Evolutionary conservation across 2,888 invertebrate species (phyloP), one percentile per base, ranked within the genome.

Genomic region (Tipula confusa): DNA sequence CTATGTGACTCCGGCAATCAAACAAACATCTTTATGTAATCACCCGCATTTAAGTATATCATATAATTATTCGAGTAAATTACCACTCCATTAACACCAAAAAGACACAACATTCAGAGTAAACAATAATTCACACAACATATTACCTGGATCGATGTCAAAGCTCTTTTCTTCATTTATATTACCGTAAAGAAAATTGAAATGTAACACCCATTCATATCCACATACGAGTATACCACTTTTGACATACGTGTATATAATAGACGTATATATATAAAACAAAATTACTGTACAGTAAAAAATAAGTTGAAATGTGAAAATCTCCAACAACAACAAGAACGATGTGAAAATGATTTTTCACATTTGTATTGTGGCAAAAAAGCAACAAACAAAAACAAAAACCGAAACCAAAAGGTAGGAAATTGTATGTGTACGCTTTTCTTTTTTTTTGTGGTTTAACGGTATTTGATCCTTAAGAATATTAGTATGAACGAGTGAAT

Each of bases 381-480:
- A n/a, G n/a, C n/a, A n/a, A n/a, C n/a, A n/a, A n/a, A n/a, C n/a
- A n/a, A n/a, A 64, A 11, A 24, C 18, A 64, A 64, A 64, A 64
- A 24, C 24, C 18, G 64, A 64, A n/a, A 64, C 24, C 9, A 64
- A 64, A 64, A 64, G 64, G 64, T 64, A 64, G 64, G 7, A 64
- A 64, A 64, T 64, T 64, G 24, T 64, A 24, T 64, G 11, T 64
- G 2, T 24, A 64, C 24, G 64, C 64, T 64, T 64, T 43, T 15
- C 15, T 43, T 43, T 64, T 24, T 18, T 18, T 64, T 64, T 64
- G 24, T 64, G 24, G 64, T 64, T 64, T 64, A 64, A 64, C 64
- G 64, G 64, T 24, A 64, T 24, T 64, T 64, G 64, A 64, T 64
- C 64, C 64, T 64, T 64, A 64, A 64, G 64, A 64, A 64, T 24